These are phyloP conservation scores for Candidula unifasciata DNA, from an alignment of 2,888 invertebrate species.

Conservation along the genomic window DNA sequence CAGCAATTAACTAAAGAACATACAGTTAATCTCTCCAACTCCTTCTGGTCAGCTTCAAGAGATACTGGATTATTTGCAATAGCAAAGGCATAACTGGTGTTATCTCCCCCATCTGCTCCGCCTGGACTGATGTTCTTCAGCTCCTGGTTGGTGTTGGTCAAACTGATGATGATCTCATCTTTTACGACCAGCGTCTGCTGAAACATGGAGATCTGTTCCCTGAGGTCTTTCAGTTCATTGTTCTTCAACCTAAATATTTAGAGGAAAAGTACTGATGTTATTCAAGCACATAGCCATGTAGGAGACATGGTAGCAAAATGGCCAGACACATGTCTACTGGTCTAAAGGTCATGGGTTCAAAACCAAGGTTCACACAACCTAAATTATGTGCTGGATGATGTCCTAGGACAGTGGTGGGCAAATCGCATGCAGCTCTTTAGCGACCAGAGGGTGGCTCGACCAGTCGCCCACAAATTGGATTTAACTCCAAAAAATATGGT, in stretches of 20 bases:
- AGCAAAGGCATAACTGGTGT: not conserved
- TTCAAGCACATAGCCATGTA: too few species aligned
- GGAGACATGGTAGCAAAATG: too few species aligned
- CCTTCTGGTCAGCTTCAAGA: conserved; percentile 57
- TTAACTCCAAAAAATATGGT: too few species aligned
- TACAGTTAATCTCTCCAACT: conserved; percentile 63
- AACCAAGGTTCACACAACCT: too few species aligned
- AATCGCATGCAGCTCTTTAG: too few species aligned
- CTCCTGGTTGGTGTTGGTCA: conserved; percentile 77
- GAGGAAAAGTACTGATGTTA: not conserved
- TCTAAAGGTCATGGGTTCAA: too few species aligned
- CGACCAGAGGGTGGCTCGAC: too few species aligned
- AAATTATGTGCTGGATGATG: too few species aligned
- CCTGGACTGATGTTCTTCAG: conserved; percentile 61
- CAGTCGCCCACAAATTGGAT: too few species aligned
- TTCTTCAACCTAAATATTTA: conserved; percentile 63
- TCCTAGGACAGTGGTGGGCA: too few species aligned
- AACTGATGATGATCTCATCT: conserved; percentile 76
- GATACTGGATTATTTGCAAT: conserved; percentile 33
- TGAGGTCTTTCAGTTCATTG: conserved; percentile 66
- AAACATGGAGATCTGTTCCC: conserved; percentile 72
- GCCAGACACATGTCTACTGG: too few species aligned
- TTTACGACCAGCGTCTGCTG: conserved; percentile 77
- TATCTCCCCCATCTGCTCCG: conserved; percentile 29
- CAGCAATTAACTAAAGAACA: not conserved